Conservation (phyloP, 2,888 invertebrate species). For the Acleris holmiana region DNA sequence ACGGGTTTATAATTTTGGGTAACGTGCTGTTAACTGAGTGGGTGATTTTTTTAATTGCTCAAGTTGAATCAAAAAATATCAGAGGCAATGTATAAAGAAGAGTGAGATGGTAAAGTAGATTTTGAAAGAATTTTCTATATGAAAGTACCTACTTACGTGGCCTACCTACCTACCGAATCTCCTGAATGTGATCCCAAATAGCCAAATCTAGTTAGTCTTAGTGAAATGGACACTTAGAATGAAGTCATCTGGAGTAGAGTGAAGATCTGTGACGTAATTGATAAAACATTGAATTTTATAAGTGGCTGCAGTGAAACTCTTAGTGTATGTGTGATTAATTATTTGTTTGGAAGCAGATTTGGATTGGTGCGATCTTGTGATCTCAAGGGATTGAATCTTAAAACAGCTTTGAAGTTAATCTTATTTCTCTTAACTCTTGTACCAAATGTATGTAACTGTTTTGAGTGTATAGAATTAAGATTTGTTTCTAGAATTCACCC, state of each 20-base stretch:
- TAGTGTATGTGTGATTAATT: constrained; percentile 64
- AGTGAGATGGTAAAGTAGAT: constrained; percentile 30
- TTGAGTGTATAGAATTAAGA: constrained; percentile 55
- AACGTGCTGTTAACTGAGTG: constrained; percentile 27
- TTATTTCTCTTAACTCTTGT: constrained; percentile 44
- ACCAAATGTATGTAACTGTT: constrained; percentile 49
- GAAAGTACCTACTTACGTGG: constrained; percentile 61
- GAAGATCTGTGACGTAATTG: constrained; percentile 30
- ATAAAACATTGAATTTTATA: constrained; percentile 21
- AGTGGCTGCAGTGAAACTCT: constrained; percentile 50
- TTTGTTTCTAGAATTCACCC: constrained; percentile 48
- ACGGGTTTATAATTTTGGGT: constrained; percentile 66
- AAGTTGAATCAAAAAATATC: constrained; percentile 13
- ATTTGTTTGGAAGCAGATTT: constrained; percentile 54
- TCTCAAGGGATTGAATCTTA: constrained; percentile 68
- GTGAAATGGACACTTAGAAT: constrained; percentile 48
- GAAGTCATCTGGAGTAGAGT: constrained; percentile 20
- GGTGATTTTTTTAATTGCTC: constrained; percentile 28
- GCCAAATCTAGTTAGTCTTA: constrained; percentile 62
- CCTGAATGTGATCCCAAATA: constrained; percentile 56
- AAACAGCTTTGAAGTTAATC: constrained; percentile 54
- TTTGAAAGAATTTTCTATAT: constrained; percentile 39
- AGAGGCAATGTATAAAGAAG: constrained; percentile 14
- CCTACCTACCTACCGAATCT: constrained; percentile 54
- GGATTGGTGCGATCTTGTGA: constrained; percentile 74